Evolutionary conservation across 1,140 invertebrate species (phyloP).

Genomic region (Scylla paramamosain): DNA sequence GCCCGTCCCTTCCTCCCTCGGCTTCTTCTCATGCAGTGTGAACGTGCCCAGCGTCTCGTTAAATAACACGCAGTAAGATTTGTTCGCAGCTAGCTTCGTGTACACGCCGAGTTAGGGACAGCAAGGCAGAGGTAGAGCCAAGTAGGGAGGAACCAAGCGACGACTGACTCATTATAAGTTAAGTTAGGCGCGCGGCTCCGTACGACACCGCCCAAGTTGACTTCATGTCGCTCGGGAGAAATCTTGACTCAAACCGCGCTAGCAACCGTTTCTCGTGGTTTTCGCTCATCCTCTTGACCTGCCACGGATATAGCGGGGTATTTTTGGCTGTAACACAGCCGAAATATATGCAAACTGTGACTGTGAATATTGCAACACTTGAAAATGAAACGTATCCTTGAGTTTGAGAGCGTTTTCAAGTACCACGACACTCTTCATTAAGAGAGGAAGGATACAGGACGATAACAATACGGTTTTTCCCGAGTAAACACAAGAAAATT

Average conservation of each 20-base stretch:
- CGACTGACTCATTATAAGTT: not conserved
- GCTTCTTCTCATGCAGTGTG: not conserved
- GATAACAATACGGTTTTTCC: not conserved
- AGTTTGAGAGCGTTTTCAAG: not conserved
- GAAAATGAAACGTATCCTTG: not conserved
- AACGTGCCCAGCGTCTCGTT: not conserved
- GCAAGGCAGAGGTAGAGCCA: not conserved
- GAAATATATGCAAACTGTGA: not conserved
- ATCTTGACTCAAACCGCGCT: not conserved
- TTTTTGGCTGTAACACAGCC: not conserved
- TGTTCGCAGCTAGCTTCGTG: not conserved
- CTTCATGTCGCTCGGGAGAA: not conserved
- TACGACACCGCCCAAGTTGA: not conserved
- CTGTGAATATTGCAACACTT: not conserved
- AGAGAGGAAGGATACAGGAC: not conserved
- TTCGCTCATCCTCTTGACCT: not conserved
- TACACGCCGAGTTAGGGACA: not conserved
- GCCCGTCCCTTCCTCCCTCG: not conserved
- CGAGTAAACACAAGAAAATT: no score
- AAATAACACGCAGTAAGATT: not conserved
- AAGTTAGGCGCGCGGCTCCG: not conserved
- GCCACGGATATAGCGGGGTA: not conserved
- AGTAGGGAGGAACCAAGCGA: not conserved
- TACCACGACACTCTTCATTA: not conserved
- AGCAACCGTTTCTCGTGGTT: not conserved